Percentiles rank a stretch among this genome's conserved stretches.
Conservation (phyloP, 2,888 invertebrate species). For the Ferdinandea cuprea region DNA sequence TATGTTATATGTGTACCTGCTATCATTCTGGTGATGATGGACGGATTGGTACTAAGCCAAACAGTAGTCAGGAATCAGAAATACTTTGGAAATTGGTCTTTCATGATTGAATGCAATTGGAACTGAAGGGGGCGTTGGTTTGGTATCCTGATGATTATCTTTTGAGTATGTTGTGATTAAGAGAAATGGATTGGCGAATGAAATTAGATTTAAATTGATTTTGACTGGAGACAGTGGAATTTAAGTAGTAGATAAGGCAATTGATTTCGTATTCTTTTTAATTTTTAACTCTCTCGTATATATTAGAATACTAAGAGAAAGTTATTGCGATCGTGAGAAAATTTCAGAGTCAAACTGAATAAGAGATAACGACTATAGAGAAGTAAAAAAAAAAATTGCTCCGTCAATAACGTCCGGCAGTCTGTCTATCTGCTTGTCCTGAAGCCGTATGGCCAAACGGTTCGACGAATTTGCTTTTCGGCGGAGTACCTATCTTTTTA, state of each 20-base stretch:
- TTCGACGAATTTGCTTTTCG: too few species aligned
- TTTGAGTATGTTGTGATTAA: constrained; percentile 26
- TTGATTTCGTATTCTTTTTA: neutral
- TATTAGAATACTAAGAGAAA: too few species aligned
- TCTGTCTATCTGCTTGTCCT: too few species aligned
- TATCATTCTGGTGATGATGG: constrained; percentile 54
- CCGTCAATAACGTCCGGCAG: too few species aligned
- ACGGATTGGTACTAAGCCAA: constrained; percentile 47
- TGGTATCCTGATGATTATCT: constrained; percentile 35
- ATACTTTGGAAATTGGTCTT: constrained; percentile 57
- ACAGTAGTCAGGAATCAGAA: constrained; percentile 59
- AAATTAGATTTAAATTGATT: constrained; percentile 36
- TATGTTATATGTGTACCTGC: constrained; percentile 15
- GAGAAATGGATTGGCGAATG: constrained; percentile 21
- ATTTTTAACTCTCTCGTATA: too few species aligned
- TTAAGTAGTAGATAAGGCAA: neutral
- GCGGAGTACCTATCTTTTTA: too few species aligned
- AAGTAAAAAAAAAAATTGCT: too few species aligned
- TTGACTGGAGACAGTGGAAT: constrained; percentile 21
- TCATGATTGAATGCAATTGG: constrained; percentile 58
- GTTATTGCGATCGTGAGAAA: too few species aligned
- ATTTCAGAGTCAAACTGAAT: too few species aligned
- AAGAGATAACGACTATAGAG: too few species aligned
- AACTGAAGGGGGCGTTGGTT: constrained; percentile 41
- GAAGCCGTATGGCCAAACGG: too few species aligned